These are phyloP conservation scores for Rhabdomys dilectus DNA, from an alignment of 2,113 vertebrate genomes.

Conservation along the genomic window DNA sequence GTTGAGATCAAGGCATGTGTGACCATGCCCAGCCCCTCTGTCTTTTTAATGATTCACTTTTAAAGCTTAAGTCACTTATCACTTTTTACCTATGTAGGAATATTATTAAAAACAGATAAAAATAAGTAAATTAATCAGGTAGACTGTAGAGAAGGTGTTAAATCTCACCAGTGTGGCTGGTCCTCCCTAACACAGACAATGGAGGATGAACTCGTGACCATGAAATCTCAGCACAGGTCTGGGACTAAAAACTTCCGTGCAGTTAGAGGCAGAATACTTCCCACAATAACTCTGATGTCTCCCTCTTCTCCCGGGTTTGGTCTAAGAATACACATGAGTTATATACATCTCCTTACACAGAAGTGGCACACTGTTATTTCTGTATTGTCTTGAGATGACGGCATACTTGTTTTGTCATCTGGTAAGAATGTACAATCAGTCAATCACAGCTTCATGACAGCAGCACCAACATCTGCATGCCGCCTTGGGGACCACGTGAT, in stretches of 20 bases:
- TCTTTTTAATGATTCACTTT: not conserved
- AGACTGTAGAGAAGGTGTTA: not conserved
- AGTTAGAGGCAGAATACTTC: not conserved
- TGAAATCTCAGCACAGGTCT: not conserved
- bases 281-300: not conserved
- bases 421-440: not conserved
- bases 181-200: not conserved
- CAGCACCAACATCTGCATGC: not conserved
- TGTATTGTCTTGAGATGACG: not conserved
- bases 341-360: not conserved
- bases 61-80: not conserved
- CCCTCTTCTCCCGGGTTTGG: not conserved
- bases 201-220: not conserved
- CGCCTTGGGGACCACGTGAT: not conserved
- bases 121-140: not conserved
- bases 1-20: not conserved
- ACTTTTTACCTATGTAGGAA: not conserved
- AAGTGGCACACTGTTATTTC: not conserved
- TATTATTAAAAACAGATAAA: constrained; percentile 19
- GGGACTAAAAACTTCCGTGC: not conserved
- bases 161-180: not conserved
- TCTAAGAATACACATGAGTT: not conserved
- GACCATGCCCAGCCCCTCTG: not conserved
- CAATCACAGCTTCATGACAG: not conserved
- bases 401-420: too few species aligned